Base-by-base conservation (phyloP, 2,888 invertebrate genomes). In the Pollenia labialis region DNA sequence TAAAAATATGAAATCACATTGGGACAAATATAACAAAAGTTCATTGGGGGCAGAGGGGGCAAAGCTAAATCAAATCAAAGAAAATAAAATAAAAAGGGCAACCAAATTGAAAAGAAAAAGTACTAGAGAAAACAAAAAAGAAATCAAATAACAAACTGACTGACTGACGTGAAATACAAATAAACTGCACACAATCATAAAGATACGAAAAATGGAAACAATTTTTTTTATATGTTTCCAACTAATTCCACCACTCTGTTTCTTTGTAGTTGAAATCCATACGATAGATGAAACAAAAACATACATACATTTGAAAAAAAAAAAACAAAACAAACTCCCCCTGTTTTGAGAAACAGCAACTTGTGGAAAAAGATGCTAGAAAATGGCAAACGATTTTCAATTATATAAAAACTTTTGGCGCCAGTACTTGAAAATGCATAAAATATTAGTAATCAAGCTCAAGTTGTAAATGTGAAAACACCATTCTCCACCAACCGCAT, bases 371-470 rank as follows among this genome's bases (percentile, higher is more conserved):
- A 60, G 66, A 62, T 50, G 10, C 40, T 60, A 75, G 32, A 52
- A 64, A 62, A 23, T 62, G 44, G 50, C 56, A 77, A 62, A 56
- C n/a, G 64, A 46, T 68, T 75, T 82, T 82, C 60, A 82, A 71
- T 82, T 82, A 56, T 8, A 76, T 69, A 48, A 85, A 88, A 88
- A 89, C 88, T 88, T 89, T 89, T 90, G 90, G 90, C 91, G 91
- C 90, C 90, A 89, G 74, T 82, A 81, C 88, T 87, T 80, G 77
- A 88, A 87, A 86, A 54, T 50, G 23, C 32, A 76, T 68, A 68
- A 79, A 71, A 75, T 62, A 44, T 80, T 82, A 71, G 71, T 60
- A 80, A 85, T 81, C 81, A 81, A 81, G 77, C 81, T 58, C 16
- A 85, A 77, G 68, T 68, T 81, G 68, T 46, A 68, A 69, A 64